Percentiles rank a stretch among this genome's conserved stretches.
These are phyloP conservation scores for Pocillopora verrucosa DNA, from an alignment of 64 coral and sea anemone genomes.

Conservation along the genomic window DNA sequence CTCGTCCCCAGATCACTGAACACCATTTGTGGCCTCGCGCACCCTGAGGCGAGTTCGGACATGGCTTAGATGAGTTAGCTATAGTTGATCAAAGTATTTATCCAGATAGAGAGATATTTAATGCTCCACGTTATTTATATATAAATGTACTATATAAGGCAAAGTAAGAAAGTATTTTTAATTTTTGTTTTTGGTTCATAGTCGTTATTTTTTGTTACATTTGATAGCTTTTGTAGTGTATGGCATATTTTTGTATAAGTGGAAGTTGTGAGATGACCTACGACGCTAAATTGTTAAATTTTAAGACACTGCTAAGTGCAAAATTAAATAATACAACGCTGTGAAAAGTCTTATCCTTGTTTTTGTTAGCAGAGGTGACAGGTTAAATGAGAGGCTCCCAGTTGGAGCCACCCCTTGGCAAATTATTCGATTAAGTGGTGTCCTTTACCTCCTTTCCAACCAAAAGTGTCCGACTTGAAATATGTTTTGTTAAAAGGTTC, in stretches of 20 bases:
- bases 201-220: constrained; percentile 37
- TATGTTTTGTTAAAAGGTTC: too few relatives aligned
- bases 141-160: background rate
- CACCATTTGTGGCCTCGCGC: background rate
- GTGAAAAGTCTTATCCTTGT: too few relatives aligned
- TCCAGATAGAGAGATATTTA: constrained; percentile 34
- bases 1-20: background rate
- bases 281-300: too few relatives aligned
- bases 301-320: too few relatives aligned
- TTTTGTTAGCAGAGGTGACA: too few relatives aligned
- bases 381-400: too few relatives aligned
- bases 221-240: constrained; percentile 32
- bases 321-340: too few relatives aligned
- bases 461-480: too few relatives aligned
- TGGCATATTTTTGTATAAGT: constrained; percentile 19
- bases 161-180: background rate
- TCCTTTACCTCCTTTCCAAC: too few relatives aligned
- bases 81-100: constrained; percentile 22
- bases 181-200: constrained; percentile 3
- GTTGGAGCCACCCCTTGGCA: too few relatives aligned
- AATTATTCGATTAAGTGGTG: too few relatives aligned
- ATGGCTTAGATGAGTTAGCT: background rate
- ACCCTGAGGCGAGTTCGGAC: background rate
- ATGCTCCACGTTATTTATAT: constrained; percentile 23
- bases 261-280: background rate